Evolutionary conservation across 2,113 vertebrate genomes (phyloP).

Genomic region (Nesoenas mayeri): DNA sequence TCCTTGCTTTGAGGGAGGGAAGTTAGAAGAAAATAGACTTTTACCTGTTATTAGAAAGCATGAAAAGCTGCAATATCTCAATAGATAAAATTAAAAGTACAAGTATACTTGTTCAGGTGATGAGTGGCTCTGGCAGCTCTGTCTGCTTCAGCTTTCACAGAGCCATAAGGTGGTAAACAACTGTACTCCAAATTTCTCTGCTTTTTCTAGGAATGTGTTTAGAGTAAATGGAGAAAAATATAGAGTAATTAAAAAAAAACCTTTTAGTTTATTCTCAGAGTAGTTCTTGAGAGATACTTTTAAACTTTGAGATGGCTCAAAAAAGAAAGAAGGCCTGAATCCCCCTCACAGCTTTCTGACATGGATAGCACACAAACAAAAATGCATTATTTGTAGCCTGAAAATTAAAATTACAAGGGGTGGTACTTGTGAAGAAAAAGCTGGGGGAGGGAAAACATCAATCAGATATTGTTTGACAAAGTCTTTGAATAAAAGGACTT

Average conservation of each 20-base stretch:
- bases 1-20: background rate
- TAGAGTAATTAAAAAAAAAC: background rate
- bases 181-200: background rate
- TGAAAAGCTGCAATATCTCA: background rate
- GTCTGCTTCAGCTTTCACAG: background rate
- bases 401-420: background rate
- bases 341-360: background rate
- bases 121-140: background rate
- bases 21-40: background rate
- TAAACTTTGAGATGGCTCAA: background rate
- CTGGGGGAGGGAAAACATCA: background rate
- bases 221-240: background rate
- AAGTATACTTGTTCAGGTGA: background rate
- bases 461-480: constrained; percentile 1
- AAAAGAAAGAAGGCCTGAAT: background rate
- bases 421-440: background rate
- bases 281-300: background rate
- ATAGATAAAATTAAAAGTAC: background rate
- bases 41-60: background rate
- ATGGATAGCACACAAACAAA: background rate
- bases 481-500: constrained; percentile 22
- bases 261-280: background rate
- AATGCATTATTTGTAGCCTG: background rate
- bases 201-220: background rate
- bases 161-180: background rate